Conservation (phyloP, 2,113 vertebrate genomes). For the Anoplopoma fimbria region DNA sequence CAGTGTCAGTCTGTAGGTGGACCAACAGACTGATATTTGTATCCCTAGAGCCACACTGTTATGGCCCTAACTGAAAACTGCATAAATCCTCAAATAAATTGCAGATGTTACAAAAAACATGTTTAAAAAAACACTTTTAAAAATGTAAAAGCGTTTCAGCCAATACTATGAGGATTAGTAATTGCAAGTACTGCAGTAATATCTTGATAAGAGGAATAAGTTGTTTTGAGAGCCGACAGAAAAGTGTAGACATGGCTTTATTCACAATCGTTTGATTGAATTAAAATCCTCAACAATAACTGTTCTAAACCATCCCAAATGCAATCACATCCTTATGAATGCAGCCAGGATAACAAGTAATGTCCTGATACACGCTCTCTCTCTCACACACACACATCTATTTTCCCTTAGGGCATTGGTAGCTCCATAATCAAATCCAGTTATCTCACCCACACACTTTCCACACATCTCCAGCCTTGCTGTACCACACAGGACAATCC, state of each 20-base stretch:
- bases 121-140: not conserved
- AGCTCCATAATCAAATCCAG: conserved; percentile 71
- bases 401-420: conserved; percentile 46
- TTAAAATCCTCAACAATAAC: conserved; percentile 30
- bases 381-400: conserved; percentile 9
- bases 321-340: conserved; percentile 37
- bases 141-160: not conserved
- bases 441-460: conserved; percentile 69
- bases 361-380: not conserved
- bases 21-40: not conserved
- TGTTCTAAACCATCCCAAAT: conserved; percentile 21
- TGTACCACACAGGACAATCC: conserved; percentile 55
- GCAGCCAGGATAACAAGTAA: conserved; percentile 30
- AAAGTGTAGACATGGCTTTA: conserved; percentile 12
- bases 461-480: conserved; percentile 63
- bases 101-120: not conserved
- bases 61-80: not conserved
- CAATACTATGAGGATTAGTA: not conserved
- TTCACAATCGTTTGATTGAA: conserved; percentile 42
- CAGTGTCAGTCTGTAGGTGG: no score
- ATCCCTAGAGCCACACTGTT: not conserved
- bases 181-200: not conserved
- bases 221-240: conserved; percentile 21
- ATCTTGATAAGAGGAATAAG: not conserved
- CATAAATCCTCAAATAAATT: not conserved